Evolutionary conservation across 1,140 invertebrate genomes (phyloP), one percentile per base, ranked within the genome.

Genomic region (Apolygus lucorum): DNA sequence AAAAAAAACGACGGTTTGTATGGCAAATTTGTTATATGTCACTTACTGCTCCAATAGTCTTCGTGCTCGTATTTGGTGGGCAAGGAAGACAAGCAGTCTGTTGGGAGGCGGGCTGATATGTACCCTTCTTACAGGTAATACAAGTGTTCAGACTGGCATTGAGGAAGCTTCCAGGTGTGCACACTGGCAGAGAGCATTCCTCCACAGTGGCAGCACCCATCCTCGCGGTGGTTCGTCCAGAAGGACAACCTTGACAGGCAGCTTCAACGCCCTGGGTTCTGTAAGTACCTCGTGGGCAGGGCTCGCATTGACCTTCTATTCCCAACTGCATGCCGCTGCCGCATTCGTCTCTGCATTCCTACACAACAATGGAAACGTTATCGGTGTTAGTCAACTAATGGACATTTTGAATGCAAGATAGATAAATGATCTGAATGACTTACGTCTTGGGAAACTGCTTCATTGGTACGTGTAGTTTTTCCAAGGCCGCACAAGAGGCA

Each of bases 21-120:
- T 62, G 24, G 14, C 28, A 65, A 34, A 59, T 11, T 27, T n/a
- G 1, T 66, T 28, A 8, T 59, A 24, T 68, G 11, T 42, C 28
- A 85, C 86, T 87, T 80, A 90, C 88, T 62, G 93, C 86, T 63
- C 90, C 90, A 0, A 86, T 81, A 74, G 85, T 86, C 76, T 89
- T 90, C 0, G 95, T 97, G 73, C 93, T 96, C 2, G 93, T 96
- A 77, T 97, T 95, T 1, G 90, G 87, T 42, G 93, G 93, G 77
- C 95, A 98, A 22, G 88, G 84, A 64, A 95, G 84, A 78, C 95
- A 98, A 25, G 84, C 83, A 0, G 89, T 92, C 76, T 97, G 93
- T 76, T 96, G 93, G 0, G 89, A 85, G 74, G 95, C 88, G 2
- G 95, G 87, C 78, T 98, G 96, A 77, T 96, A 99, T 63, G 87